Percentiles rank a stretch among this genome's conserved stretches.
These are phyloP conservation scores for Tupiocoris notatus DNA, from an alignment of 2,888 invertebrate genomes.

Conservation along the genomic window DNA sequence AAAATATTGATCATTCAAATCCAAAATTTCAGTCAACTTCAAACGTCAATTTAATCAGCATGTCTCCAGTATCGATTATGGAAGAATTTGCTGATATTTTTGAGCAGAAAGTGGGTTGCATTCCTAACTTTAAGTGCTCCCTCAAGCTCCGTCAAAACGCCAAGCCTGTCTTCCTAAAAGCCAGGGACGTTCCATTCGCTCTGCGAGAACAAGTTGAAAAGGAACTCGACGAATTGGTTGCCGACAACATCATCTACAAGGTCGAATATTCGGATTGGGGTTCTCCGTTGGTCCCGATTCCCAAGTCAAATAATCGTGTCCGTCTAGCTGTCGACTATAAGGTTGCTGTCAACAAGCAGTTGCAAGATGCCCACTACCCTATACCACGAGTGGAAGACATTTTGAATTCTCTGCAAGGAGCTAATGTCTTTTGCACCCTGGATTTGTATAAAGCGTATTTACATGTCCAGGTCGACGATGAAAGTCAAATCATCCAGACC, in stretches of 20 bases:
- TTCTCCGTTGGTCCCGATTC: conserved; percentile 11
- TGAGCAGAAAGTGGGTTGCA: background rate
- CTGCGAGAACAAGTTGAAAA: no score
- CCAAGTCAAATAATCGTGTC: conserved; percentile 6
- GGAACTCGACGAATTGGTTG: conserved; percentile 42
- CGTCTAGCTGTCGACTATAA: conserved; percentile 49
- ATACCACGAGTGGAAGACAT: conserved; percentile 44
- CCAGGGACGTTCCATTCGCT: background rate
- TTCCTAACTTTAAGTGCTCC: no score
- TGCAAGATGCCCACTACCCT: conserved; percentile 48
- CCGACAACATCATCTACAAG: conserved; percentile 41
- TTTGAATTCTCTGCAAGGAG: background rate
- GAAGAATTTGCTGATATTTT: background rate
- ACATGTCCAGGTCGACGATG: conserved; percentile 45
- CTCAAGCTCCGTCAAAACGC: background rate
- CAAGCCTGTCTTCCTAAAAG: background rate
- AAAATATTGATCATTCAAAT: conserved; percentile 1
- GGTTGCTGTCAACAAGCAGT: conserved; percentile 48
- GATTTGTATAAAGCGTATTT: conserved; percentile 47
- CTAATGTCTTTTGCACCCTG: background rate
- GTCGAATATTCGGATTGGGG: conserved; percentile 44
- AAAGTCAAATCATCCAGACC: conserved; percentile 33
- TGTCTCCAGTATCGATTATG: background rate
- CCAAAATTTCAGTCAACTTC: background rate
- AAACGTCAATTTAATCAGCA: background rate